Conservation (phyloP, 2,113 vertebrate genomes). For the Ifrita kowaldi region DNA sequence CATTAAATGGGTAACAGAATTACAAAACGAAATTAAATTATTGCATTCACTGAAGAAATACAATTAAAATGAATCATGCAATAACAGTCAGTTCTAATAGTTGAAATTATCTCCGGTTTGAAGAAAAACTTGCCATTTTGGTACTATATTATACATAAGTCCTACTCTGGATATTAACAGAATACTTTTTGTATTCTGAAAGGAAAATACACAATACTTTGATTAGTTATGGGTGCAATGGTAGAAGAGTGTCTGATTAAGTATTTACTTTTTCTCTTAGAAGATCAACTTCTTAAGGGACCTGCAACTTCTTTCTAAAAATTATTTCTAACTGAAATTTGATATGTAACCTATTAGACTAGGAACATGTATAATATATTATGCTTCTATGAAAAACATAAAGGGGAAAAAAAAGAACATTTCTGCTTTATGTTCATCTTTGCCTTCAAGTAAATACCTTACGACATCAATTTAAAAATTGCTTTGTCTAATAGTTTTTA, state of each 20-base stretch:
- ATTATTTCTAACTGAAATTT: not conserved
- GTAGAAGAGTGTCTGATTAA: not conserved
- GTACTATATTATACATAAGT: not conserved
- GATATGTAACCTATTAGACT: not conserved
- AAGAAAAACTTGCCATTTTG: not conserved
- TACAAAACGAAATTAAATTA: not conserved
- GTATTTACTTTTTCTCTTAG: not conserved
- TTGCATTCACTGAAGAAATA: not conserved
- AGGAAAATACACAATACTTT: not conserved
- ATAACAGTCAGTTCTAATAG: not conserved
- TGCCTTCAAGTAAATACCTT: not conserved
- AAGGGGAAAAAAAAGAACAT: not conserved
- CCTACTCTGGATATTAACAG: not conserved
- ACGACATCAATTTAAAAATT: not conserved
- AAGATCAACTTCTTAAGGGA: not conserved
- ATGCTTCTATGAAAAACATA: not conserved
- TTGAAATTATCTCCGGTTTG: not conserved
- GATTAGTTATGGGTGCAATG: not conserved
- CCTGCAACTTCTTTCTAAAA: not conserved
- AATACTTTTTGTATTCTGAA: not conserved
- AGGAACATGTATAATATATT: not conserved
- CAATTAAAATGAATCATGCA: not conserved
- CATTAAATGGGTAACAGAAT: not conserved
- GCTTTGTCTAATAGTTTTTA: not conserved
- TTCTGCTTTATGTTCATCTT: not conserved